Percentiles rank a stretch among this genome's conserved stretches.
Evolutionary conservation across 2,797 vertebrate species (phyloP).

Genomic region (Rhynchotus rufescens): DNA sequence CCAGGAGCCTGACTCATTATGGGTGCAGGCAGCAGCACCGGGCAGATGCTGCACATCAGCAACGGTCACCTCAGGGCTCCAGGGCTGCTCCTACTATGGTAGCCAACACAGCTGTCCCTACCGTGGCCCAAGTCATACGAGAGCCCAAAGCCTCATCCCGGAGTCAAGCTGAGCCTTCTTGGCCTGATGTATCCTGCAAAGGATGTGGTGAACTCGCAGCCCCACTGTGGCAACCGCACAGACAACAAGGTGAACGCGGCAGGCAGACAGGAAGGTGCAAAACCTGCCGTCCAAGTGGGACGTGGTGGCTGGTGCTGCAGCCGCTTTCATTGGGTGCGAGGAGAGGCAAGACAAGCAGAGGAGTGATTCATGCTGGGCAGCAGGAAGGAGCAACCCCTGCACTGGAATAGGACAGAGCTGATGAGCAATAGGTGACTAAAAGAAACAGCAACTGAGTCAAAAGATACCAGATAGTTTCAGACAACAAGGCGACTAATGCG

Average conservation of each 20-base stretch:
- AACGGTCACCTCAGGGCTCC: not conserved
- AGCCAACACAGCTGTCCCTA: not conserved
- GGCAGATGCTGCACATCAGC: not conserved
- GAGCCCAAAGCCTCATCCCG: not conserved
- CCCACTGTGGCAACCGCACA: not conserved
- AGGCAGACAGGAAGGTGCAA: conserved; percentile 54
- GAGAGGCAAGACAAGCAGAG: not conserved
- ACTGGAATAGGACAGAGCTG: not conserved
- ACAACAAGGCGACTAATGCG: not conserved
- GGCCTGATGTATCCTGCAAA: not conserved
- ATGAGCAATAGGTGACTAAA: not conserved
- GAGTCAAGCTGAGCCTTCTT: not conserved
- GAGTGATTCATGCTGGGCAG: not conserved
- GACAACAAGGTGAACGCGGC: not conserved
- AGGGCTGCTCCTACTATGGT: not conserved
- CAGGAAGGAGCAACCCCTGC: not conserved
- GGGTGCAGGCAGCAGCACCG: no score
- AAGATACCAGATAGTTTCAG: not conserved
- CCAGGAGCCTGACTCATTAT: not conserved
- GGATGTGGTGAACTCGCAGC: conserved; percentile 51
- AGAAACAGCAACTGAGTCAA: not conserved
- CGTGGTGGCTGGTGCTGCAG: conserved; percentile 30
- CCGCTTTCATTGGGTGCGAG: not conserved
- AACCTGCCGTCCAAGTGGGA: not conserved
- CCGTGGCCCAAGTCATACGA: not conserved